Evolutionary conservation across 2,113 vertebrate genomes (phyloP).

Genomic region (Sprattus sprattus): DNA sequence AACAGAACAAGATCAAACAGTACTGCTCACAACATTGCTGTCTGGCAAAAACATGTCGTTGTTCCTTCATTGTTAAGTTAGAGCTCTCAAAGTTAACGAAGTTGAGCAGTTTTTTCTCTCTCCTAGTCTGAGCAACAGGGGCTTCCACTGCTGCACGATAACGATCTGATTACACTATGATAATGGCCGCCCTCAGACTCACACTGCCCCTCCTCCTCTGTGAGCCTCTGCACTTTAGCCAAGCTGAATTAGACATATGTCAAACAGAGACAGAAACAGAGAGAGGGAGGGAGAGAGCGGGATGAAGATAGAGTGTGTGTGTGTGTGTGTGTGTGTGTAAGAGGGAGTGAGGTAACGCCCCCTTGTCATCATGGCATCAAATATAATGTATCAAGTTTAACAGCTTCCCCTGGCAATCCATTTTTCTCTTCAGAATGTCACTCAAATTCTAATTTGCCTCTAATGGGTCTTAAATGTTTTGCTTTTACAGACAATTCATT

Average conservation of each 20-base stretch:
- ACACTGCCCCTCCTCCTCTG: background rate
- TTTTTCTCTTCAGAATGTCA: slow-evolving; percentile 3
- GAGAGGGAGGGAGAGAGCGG: slow-evolving; percentile 19
- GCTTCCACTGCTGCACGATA: background rate
- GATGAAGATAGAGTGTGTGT: background rate
- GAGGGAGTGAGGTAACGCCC: background rate
- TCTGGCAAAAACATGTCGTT: background rate
- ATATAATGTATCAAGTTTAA: background rate
- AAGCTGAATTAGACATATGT: background rate
- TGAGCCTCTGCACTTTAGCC: background rate
- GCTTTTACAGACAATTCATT: background rate
- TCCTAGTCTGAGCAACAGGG: background rate
- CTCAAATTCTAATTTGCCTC: background rate
- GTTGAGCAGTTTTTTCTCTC: background rate
- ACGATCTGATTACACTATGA: background rate
- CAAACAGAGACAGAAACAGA: background rate
- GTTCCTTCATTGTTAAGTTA: no score
- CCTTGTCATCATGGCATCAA: background rate
- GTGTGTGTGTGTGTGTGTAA: no score
- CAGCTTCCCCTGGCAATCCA: background rate
- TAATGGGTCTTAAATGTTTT: background rate
- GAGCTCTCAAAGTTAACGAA: background rate
- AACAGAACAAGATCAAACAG: background rate
- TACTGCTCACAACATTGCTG: background rate
- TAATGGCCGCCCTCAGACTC: background rate